Evolutionary conservation across 2,797 vertebrate genomes (phyloP), one percentile per base, ranked within the genome.

Genomic region (Hoplostethus atlanticus): DNA sequence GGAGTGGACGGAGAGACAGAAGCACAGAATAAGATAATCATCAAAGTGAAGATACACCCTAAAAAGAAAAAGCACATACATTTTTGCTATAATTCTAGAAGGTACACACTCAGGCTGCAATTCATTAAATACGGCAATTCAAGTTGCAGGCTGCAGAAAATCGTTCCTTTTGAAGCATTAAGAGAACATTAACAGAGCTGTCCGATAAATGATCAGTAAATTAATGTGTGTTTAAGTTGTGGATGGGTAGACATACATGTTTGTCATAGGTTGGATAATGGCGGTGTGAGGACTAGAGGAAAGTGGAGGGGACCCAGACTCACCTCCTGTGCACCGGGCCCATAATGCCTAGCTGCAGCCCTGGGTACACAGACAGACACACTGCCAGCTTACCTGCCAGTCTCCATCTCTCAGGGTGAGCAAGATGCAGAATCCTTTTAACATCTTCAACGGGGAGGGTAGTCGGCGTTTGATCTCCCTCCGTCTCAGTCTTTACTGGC

Each of bases 391-490:
- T 95, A 97, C 97, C 96, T 94, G 97, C 69, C 70, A 98, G 87
- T 36, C 94, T 95, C 92, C 95, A 89, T 87, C 96, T 95, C 92
- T 97, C 96, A 0, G 96, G 94, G 13, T 92, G 79, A 59, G 96
- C 96, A 25, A 98, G 92, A 21, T 77, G 62, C 73, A 96, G 40
- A 31, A 98, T 93, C 90, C 95, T 93, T 46, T 68, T 93, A 2
- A 94, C 90, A 55, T 97, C 96, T 11, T 93, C 83, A 81, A 90
- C 38, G 0, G 92, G 90, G 15, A 92, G 64, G n/a, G 62, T 63
- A 68, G 76, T 70, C 0, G 86, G 68, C 0, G 62, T 56, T 16
- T 70, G 80, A 1, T 13, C 60, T 6, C 8, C 30, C 1, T 76
- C 71, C 15, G 64, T 46, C 28, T 79, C 80, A 36, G 74, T 7